phyloP scores from a whole-genome alignment of 2,797 vertebrate species.

The Sternotherus odoratus region DNA sequence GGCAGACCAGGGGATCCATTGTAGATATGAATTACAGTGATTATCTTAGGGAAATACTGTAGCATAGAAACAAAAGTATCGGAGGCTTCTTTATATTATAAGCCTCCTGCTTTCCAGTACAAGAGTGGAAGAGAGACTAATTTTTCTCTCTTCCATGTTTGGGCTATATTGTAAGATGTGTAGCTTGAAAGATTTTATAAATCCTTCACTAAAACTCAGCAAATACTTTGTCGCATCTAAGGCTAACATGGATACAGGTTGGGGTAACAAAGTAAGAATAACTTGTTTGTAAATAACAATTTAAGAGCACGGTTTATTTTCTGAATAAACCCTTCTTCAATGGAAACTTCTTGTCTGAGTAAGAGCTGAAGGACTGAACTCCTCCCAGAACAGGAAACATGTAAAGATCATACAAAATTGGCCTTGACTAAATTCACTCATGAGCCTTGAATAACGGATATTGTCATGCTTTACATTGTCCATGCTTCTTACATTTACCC shows the following conservation, averaged over 20 bases:
- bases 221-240: neutral
- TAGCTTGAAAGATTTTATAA: neutral
- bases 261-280: neutral
- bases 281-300: neutral
- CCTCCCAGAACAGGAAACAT: neutral
- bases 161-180: neutral
- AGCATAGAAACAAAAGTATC: conserved; percentile 23
- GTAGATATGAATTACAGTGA: conserved; percentile 63
- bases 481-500: neutral
- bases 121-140: neutral
- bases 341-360: neutral
- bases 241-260: neutral
- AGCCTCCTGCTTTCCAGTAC: neutral
- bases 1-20: conserved; percentile 25
- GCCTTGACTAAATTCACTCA: neutral
- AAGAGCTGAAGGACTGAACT: neutral
- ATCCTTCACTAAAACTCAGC: neutral
- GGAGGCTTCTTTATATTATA: neutral
- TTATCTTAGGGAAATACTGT: conserved; percentile 37
- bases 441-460: neutral
- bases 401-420: neutral
- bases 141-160: neutral
- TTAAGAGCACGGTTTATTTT: neutral
- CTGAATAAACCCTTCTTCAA: neutral
- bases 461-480: neutral